A percentile compares a stretch with the other conserved stretches of the same genome.
These are phyloP conservation scores for Patagioenas fasciata DNA, from an alignment of 2,113 vertebrate genomes.

Conservation along the genomic window DNA sequence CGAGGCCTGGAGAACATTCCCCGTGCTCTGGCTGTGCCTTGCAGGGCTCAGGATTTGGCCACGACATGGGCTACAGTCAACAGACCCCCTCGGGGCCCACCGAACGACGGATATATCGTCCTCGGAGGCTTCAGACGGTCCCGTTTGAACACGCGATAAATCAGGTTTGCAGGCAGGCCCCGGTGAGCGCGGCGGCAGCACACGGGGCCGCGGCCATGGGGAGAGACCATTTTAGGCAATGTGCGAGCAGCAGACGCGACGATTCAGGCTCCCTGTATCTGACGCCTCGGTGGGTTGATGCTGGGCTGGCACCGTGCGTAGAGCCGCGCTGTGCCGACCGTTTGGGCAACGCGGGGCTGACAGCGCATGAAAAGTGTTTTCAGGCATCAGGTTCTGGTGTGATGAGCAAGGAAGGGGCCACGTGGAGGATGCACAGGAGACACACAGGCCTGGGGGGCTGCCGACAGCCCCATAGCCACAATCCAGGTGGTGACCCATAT, in stretches of 20 bases:
- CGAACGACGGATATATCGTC: background rate
- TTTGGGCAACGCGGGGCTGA: background rate
- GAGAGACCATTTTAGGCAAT: conserved; percentile 68
- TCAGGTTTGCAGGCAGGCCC: background rate
- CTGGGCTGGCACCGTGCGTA: background rate
- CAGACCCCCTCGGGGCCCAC: background rate
- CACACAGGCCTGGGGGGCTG: background rate
- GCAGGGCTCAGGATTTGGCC: background rate
- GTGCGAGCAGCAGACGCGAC: background rate
- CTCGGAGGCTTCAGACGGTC: background rate
- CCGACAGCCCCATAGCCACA: background rate
- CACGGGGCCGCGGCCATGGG: background rate
- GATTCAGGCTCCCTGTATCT: background rate
- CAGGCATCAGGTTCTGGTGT: background rate
- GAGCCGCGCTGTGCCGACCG: rapidly evolving
- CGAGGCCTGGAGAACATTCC: background rate
- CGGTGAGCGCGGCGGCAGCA: background rate
- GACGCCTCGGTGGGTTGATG: rapidly evolving
- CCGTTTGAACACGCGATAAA: background rate
- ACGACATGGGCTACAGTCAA: background rate
- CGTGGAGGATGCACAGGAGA: rapidly evolving
- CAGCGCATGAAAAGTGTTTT: rapidly evolving
- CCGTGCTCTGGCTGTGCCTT: background rate
- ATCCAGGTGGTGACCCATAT: rapidly evolving
- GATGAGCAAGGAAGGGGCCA: background rate